Percentiles rank a stretch among this genome's conserved stretches.
phyloP scores from a whole-genome alignment of 1,140 invertebrate species.

The Ganaspis sp. region DNA sequence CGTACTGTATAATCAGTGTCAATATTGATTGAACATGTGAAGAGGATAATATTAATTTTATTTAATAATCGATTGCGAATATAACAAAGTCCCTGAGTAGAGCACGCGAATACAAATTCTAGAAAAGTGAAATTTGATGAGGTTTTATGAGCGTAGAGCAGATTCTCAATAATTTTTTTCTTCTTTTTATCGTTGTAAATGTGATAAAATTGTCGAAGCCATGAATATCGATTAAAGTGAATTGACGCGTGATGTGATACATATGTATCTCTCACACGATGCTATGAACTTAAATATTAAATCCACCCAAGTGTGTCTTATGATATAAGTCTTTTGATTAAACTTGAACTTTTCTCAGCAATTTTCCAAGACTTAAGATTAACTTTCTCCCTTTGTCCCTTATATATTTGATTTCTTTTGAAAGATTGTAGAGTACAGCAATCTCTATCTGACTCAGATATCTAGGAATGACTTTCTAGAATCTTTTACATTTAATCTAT shows the following conservation, averaged over 20 bases:
- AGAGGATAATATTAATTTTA: too few relatives aligned
- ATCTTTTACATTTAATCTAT: not conserved
- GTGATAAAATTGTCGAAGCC: not conserved
- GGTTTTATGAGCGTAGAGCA: not conserved
- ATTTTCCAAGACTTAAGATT: too few relatives aligned
- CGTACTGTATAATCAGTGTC: too few relatives aligned
- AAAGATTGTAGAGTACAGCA: not conserved
- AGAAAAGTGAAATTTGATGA: not conserved
- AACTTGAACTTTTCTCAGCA: too few relatives aligned
- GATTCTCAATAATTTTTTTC: not conserved
- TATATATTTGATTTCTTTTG: not conserved
- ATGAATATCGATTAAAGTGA: not conserved
- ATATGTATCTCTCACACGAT: not conserved
- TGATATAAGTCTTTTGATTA: too few relatives aligned
- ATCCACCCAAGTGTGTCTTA: too few relatives aligned
- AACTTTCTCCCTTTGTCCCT: too few relatives aligned
- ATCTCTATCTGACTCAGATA: not conserved
- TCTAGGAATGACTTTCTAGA: not conserved
- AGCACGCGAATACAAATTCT: too few relatives aligned
- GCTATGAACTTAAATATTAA: not conserved
- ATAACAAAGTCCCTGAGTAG: too few relatives aligned
- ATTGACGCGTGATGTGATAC: not conserved
- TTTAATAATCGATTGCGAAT: too few relatives aligned
- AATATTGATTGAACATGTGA: too few relatives aligned
- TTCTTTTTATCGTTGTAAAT: not conserved